Percentiles rank a stretch among this genome's conserved stretches.
Evolutionary conservation across 2,113 vertebrate genomes (phyloP).

Genomic region (Sitta europaea): DNA sequence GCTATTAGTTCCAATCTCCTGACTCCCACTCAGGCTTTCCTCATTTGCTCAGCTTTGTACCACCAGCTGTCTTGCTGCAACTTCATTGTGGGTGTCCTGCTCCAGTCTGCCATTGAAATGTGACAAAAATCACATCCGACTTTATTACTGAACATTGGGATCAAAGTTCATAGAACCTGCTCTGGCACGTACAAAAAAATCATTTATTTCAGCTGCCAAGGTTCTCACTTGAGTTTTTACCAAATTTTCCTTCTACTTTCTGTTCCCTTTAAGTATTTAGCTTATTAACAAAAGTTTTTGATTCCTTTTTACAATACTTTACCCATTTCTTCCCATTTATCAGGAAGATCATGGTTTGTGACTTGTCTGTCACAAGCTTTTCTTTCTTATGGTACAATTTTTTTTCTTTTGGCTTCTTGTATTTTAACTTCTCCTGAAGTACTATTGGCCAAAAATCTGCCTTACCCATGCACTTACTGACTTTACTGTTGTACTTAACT

Average conservation of each 20-base stretch:
- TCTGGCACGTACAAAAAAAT: not conserved
- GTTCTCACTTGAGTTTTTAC: not conserved
- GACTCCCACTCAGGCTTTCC: constrained; percentile 12
- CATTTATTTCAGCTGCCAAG: not conserved
- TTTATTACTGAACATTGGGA: not conserved
- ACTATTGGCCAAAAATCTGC: not conserved
- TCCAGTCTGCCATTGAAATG: not conserved
- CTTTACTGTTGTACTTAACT: not conserved
- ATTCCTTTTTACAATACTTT: not conserved
- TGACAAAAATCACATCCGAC: not conserved
- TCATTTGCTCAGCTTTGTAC: constrained; percentile 24
- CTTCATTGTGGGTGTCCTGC: constrained; percentile 28
- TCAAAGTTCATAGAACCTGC: not conserved
- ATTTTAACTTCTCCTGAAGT: not conserved
- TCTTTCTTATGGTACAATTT: not conserved
- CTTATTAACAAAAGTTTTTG: not conserved
- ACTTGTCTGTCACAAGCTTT: not conserved
- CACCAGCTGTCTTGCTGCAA: constrained; percentile 42
- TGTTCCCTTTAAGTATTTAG: not conserved
- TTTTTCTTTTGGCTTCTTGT: not conserved
- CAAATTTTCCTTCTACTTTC: not conserved
- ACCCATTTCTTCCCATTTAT: not conserved
- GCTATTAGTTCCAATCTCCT: constrained; percentile 25
- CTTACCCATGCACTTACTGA: not conserved
- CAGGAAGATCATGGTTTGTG: not conserved